Conservation (phyloP, 2,888 invertebrate genomes). For the Drosophila paracracens region DNA sequence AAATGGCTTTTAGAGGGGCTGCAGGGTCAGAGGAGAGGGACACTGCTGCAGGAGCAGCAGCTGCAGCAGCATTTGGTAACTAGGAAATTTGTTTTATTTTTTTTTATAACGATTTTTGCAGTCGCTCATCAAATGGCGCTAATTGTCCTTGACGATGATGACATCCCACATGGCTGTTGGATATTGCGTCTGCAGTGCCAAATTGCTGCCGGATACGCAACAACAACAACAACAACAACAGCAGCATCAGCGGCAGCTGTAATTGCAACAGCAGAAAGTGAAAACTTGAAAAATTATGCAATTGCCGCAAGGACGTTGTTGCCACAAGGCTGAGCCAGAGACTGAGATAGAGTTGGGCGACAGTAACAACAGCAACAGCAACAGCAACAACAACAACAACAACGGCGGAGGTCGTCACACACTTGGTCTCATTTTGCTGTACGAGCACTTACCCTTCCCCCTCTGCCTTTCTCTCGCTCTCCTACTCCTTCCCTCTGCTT, state of each 20-base stretch:
- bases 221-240: conserved; percentile 35
- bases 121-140: conserved; percentile 71
- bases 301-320: conserved; percentile 78
- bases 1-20: neutral
- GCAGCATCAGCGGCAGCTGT: conserved; percentile 29
- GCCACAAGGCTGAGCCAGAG: conserved; percentile 60
- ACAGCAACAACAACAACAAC: conserved; percentile 26
- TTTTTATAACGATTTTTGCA: conserved; percentile 18
- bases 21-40: neutral
- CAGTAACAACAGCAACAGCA: conserved; percentile 15
- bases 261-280: conserved; percentile 62
- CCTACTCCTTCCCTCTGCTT: conserved; percentile 3
- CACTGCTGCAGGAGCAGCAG: conserved; percentile 4
- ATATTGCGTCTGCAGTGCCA: conserved; percentile 65
- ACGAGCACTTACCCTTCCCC: conserved; percentile 15
- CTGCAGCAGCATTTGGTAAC: neutral
- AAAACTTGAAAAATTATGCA: conserved; percentile 80
- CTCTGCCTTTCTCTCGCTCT: conserved; percentile 4
- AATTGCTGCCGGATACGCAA: conserved; percentile 75
- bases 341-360: conserved; percentile 36
- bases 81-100: conserved; percentile 9
- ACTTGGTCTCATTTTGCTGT: conserved; percentile 74
- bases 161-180: conserved; percentile 74
- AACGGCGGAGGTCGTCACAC: conserved; percentile 72
- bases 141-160: conserved; percentile 75